A percentile compares a stretch with the other conserved stretches of the same genome.
These are phyloP conservation scores for Hybognathus amarus DNA, from an alignment of 2,797 vertebrate species.

Conservation along the genomic window DNA sequence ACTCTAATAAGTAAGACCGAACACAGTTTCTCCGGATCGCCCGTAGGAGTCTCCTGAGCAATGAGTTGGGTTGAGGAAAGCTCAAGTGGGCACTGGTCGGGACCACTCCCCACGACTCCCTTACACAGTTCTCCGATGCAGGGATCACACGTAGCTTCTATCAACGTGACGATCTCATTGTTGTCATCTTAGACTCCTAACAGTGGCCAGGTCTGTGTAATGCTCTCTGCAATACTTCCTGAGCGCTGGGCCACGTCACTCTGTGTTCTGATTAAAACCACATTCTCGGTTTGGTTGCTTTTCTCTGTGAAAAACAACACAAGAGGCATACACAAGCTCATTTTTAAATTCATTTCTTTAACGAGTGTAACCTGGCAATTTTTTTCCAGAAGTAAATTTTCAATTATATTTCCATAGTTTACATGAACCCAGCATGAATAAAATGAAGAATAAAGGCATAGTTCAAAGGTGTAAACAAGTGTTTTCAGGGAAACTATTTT, in stretches of 20 bases:
- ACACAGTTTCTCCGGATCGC: not conserved
- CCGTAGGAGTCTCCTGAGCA: fast-evolving
- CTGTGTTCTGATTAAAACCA: not conserved
- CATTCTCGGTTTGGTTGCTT: not conserved
- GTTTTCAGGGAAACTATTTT: not conserved
- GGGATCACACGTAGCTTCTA: fast-evolving
- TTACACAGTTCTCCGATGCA: constrained; percentile 37
- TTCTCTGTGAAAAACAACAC: not conserved
- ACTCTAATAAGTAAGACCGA: fast-evolving
- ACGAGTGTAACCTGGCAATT: not conserved
- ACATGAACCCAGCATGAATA: not conserved
- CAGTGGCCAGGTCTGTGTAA: constrained; percentile 47
- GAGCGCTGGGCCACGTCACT: constrained; percentile 25
- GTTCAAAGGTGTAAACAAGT: not conserved
- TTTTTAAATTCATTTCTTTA: not conserved
- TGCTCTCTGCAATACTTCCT: constrained; percentile 21
- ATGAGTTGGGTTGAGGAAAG: not conserved
- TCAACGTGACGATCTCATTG: too few species aligned
- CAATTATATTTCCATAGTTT: not conserved
- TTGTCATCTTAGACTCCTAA: not conserved
- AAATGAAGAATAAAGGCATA: not conserved
- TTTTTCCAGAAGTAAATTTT: not conserved
- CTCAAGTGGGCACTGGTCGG: not conserved
- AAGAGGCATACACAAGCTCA: too few species aligned
- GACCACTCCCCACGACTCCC: constrained; percentile 17